These are phyloP conservation scores for Knipowitschia caucasica DNA, from an alignment of 2,797 vertebrate species.

Conservation along the genomic window DNA sequence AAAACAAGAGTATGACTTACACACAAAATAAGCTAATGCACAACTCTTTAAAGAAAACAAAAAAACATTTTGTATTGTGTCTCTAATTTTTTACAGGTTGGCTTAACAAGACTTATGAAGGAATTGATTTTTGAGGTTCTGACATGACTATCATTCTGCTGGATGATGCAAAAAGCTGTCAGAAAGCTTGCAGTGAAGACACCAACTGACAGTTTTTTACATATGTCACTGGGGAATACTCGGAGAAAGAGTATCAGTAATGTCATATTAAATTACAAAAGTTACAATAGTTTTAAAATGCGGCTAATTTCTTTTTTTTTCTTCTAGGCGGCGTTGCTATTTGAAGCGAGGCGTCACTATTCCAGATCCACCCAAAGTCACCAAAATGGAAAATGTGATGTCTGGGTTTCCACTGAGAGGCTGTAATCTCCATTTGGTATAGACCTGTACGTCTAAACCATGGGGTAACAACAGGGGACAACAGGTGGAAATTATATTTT, in stretches of 20 bases:
- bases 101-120: slow-evolving; percentile 14
- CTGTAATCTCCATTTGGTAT: slow-evolving; percentile 7
- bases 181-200: slow-evolving; percentile 43
- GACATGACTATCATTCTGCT: slow-evolving; percentile 34
- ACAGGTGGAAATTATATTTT: too few relatives aligned
- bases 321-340: slow-evolving; percentile 49
- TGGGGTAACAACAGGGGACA: too few relatives aligned
- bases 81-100: slow-evolving; percentile 45
- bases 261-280: neutral
- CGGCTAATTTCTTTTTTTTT: slow-evolving; percentile 1
- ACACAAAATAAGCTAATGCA: neutral
- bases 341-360: slow-evolving; percentile 57
- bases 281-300: neutral
- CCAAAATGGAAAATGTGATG: slow-evolving; percentile 7
- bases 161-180: slow-evolving; percentile 35
- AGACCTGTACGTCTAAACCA: too few relatives aligned
- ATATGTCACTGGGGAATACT: slow-evolving; percentile 19
- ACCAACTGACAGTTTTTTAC: slow-evolving; percentile 65
- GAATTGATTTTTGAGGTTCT: slow-evolving; percentile 29
- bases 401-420: slow-evolving; percentile 55
- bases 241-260: fast-evolving
- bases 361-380: slow-evolving; percentile 49
- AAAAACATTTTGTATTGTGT: neutral
- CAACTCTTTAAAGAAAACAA: too few relatives aligned
- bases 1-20: slow-evolving; percentile 28